Evolutionary conservation across 2,113 vertebrate species (phyloP).

Genomic region (Orthonyx spaldingii): DNA sequence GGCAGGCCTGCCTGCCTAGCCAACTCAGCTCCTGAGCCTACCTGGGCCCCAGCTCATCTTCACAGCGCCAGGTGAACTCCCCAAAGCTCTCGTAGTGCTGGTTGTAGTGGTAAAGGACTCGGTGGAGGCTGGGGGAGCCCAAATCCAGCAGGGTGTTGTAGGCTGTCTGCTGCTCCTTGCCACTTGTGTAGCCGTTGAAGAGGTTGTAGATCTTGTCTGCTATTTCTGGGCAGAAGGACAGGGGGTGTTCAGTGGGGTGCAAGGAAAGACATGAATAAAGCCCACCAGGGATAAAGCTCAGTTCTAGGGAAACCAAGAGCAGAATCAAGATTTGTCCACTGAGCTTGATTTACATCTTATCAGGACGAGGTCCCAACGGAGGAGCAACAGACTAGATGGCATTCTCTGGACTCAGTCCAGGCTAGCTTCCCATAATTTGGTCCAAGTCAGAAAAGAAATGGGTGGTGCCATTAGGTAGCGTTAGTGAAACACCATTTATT

Average conservation of each 20-base stretch:
- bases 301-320: neutral
- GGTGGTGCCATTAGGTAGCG: neutral
- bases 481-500: neutral
- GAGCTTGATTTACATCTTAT: neutral
- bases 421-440: neutral
- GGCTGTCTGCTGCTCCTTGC: constrained; percentile 96
- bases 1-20: neutral
- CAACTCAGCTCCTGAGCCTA: constrained; percentile 15
- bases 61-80: constrained; percentile 97
- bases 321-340: neutral
- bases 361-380: neutral
- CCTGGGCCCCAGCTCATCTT: constrained; percentile 97
- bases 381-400: neutral
- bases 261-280: neutral
- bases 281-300: neutral
- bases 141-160: constrained; percentile 97
- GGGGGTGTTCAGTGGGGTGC: neutral
- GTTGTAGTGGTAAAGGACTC: constrained; percentile 97
- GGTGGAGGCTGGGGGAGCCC: constrained; percentile 89
- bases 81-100: constrained; percentile 97
- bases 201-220: constrained; percentile 98
- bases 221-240: constrained; percentile 80
- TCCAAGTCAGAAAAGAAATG: neutral
- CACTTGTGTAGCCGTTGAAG: constrained; percentile 97
- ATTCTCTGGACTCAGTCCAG: neutral